Conservation (phyloP, 2,113 vertebrate species). For the Polypterus bichir region DNA sequence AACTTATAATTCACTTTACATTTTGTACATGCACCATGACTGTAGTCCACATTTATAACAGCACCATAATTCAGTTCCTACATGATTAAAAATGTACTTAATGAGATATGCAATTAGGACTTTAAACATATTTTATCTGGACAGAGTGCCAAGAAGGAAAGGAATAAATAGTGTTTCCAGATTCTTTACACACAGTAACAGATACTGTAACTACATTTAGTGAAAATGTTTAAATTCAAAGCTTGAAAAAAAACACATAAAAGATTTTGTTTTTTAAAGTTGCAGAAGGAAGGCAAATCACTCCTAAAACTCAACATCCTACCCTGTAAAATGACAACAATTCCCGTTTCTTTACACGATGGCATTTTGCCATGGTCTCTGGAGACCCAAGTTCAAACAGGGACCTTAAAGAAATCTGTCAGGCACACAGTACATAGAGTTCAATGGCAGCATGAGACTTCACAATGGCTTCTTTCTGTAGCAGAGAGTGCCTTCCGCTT, state of each 20-base stretch:
- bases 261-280: not conserved
- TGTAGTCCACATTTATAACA: not conserved
- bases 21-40: not conserved
- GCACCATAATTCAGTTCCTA: not conserved
- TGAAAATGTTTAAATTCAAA: not conserved
- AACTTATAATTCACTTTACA: not conserved
- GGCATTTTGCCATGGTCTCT: constrained; percentile 12
- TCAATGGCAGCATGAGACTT: constrained; percentile 18
- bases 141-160: not conserved
- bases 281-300: constrained; percentile 3
- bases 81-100: not conserved
- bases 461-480: constrained; percentile 57
- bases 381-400: not conserved
- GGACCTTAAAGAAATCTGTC: not conserved
- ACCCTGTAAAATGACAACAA: not conserved
- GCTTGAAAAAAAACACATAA: not conserved
- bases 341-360: constrained; percentile 1
- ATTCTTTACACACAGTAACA: no score
- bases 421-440: not conserved
- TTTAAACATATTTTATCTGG: not conserved
- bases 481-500: constrained; percentile 26
- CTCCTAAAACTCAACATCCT: not conserved
- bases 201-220: no score
- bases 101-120: constrained; percentile 9
- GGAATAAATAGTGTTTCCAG: no score